Base-by-base conservation (phyloP, 2,888 invertebrate genomes). In the Meteorus cinctellus region DNA sequence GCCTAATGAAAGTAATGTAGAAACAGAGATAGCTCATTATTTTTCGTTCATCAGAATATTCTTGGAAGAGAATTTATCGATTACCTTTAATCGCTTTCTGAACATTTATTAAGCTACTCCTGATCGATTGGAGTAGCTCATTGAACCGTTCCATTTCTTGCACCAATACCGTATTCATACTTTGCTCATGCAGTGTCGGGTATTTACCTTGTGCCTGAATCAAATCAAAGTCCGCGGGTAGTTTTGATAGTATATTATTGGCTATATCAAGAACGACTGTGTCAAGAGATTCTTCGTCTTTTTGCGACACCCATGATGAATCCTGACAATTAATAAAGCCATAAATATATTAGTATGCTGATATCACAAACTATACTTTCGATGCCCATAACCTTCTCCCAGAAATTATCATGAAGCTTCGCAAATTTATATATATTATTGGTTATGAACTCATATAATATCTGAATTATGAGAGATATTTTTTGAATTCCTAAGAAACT, bases 141-240 rank as follows among this genome's bases (percentile, higher is more conserved):
- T 96, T 96, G 86, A 95, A 96, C 63, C 96, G 90, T 14, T 94
- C 94, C 90, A 96, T 95, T 89, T 96, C 96, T 88, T 96, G 96
- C 1, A 96, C 95, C 76, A 98, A 91, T 0, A 97, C 97, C 1
- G 97, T 97, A 86, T 97, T 97, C 96, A 98, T 96, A 83, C 97
- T 97, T 91, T 97, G 96, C 88, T 94, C 90, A 90, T 97, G 92
- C 80, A 92, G 86, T 75, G 96, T 94, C 76, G 97, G 94, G 91
- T 94, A 94, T 90, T 94, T 91, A 88, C 92, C 90, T 87, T 94
- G 90, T 74, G 95, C 91, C 81, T 91, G 85, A 85, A 95, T 91
- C 83, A 96, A 87, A 90, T 93, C 92, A 91, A 93, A 94, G 89
- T 94, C 92, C 41, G 89, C 88, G 0, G 97, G 98, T 36, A 98